A percentile compares a stretch with the other conserved stretches of the same genome.
Evolutionary conservation across 2,113 vertebrate genomes (phyloP).

Genomic region (Atherinomorus stipes): DNA sequence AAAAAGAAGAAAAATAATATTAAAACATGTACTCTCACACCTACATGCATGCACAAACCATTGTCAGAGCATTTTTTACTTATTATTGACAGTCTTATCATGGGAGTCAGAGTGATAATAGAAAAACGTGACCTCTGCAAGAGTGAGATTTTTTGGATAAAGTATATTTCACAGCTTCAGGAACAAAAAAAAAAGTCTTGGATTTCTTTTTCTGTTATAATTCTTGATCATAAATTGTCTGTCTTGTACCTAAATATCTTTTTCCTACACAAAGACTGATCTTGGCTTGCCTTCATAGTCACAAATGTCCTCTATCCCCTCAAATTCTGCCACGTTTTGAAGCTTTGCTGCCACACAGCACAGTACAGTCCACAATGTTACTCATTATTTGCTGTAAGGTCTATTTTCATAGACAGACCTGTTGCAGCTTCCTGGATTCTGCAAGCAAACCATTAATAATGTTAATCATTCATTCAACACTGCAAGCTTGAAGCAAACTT

Average conservation of each 20-base stretch:
- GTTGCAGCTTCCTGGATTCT: not conserved
- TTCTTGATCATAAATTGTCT: not conserved
- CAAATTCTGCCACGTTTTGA: slow-evolving; percentile 6
- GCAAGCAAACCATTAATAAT: slow-evolving; percentile 17
- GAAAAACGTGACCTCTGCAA: too few relatives aligned
- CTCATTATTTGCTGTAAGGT: not conserved
- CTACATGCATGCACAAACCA: too few relatives aligned
- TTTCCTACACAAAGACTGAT: not conserved
- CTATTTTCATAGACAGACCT: slow-evolving; percentile 30
- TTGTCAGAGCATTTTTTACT: too few relatives aligned
- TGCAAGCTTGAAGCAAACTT: not conserved
- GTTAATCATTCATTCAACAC: slow-evolving; percentile 54
- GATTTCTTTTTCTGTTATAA: not conserved
- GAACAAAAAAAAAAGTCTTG: too few relatives aligned
- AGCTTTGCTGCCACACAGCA: not conserved
- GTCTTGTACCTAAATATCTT: not conserved
- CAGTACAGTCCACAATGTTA: not conserved
- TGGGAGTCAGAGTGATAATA: too few relatives aligned
- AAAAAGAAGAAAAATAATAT: too few relatives aligned
- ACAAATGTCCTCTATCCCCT: not conserved
- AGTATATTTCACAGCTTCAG: too few relatives aligned
- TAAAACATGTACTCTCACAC: too few relatives aligned
- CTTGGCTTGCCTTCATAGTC: not conserved
- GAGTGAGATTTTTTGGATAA: too few relatives aligned
- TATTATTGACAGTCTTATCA: too few relatives aligned